Evolutionary conservation across 2,888 invertebrate genomes (phyloP).

Genomic region (Pinctada fucata): DNA sequence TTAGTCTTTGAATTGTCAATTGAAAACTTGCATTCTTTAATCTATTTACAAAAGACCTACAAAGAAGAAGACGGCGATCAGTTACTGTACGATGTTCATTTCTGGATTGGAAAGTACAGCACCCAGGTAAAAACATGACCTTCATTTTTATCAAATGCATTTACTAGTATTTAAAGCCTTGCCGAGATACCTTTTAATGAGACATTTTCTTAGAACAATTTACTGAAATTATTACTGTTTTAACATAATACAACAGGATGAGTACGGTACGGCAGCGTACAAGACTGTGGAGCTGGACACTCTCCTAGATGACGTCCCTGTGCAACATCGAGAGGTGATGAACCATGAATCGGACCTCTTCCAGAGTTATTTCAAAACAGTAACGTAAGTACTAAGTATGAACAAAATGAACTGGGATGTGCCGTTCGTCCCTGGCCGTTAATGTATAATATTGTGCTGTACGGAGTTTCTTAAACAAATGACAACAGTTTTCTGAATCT

Average conservation of each 20-base stretch:
- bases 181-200: neutral
- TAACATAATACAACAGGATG: slow-evolving; percentile 64
- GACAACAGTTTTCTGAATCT: too few species aligned
- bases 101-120: slow-evolving; percentile 77
- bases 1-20: too few species aligned
- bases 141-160: too few species aligned
- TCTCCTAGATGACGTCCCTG: slow-evolving; percentile 71
- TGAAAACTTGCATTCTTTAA: too few species aligned
- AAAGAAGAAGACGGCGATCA: slow-evolving; percentile 65
- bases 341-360: slow-evolving; percentile 73
- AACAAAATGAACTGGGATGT: too few species aligned
- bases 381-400: slow-evolving; percentile 52
- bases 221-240: neutral
- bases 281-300: slow-evolving; percentile 77
- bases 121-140: slow-evolving; percentile 66
- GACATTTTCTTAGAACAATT: neutral
- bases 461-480: too few species aligned
- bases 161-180: too few species aligned
- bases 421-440: too few species aligned
- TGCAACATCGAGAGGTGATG: slow-evolving; percentile 75
- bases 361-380: slow-evolving; percentile 67
- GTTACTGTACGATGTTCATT: slow-evolving; percentile 74
- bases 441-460: too few species aligned
- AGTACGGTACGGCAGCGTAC: slow-evolving; percentile 77
- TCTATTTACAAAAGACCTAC: slow-evolving; percentile 64